Conservation (phyloP, 2,888 invertebrate genomes). For the Scaptomyza cyrtandrae region DNA sequence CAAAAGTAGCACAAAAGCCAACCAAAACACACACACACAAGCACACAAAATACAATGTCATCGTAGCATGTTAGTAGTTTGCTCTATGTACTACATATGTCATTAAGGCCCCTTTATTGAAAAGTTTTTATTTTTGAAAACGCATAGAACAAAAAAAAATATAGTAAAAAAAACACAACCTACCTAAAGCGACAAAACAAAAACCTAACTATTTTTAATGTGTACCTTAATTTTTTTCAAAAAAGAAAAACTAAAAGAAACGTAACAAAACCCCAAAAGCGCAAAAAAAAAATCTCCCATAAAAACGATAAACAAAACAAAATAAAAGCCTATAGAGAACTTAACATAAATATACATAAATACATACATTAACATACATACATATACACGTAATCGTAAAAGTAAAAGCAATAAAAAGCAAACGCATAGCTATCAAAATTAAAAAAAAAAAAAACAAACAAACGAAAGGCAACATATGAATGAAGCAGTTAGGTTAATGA, state of each 20-base stretch:
- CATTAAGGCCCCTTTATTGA: conserved; percentile 65
- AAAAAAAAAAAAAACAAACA: conserved; percentile 22
- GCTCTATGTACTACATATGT: conserved; percentile 58
- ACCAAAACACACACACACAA: conserved; percentile 16
- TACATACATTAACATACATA: conserved; percentile 44
- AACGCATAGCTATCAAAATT: conserved; percentile 76
- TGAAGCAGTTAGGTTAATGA: conserved; percentile 58
- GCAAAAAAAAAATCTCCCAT: conserved; percentile 45
- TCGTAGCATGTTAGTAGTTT: conserved; percentile 65
- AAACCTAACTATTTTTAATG: conserved; percentile 82
- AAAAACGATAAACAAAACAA: conserved; percentile 27
- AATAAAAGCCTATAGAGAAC: conserved; percentile 51
- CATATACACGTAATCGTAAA: conserved; percentile 53
- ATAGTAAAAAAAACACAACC: conserved; percentile 56
- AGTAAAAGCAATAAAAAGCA: conserved; percentile 76
- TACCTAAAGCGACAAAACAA: conserved; percentile 72
- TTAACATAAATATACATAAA: conserved; percentile 53
- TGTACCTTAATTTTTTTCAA: conserved; percentile 77
- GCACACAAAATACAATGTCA: conserved; percentile 25
- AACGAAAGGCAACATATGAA: conserved; percentile 30
- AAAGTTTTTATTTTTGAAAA: conserved; percentile 61
- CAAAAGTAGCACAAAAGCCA: conserved; percentile 45
- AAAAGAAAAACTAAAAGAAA: conserved; percentile 43
- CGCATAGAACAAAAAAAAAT: conserved; percentile 24
- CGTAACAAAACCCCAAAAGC: conserved; percentile 59